phyloP scores from a whole-genome alignment of 2,797 vertebrate genomes.

The Microctenopoma steveboyesi region DNA sequence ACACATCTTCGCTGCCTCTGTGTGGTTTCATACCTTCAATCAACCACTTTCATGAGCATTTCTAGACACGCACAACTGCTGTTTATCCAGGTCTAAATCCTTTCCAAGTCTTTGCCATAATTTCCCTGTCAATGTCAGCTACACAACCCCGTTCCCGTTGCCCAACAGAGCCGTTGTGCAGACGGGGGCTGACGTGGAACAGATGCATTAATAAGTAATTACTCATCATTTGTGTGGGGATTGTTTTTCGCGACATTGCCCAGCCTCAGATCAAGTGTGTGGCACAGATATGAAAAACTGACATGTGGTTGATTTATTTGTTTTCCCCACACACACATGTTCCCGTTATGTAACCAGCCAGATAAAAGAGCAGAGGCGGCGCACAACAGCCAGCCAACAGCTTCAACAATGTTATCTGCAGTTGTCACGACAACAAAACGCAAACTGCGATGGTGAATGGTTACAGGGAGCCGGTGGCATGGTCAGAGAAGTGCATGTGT shows the following conservation, averaged over 20 bases:
- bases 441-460: neutral
- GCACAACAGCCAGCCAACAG: neutral
- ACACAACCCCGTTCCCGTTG: neutral
- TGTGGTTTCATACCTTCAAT: no score
- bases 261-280: neutral
- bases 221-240: neutral
- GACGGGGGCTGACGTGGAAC: neutral
- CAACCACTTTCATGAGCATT: no score
- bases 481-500: neutral
- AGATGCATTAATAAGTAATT: neutral
- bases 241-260: neutral
- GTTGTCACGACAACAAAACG: conserved; percentile 7
- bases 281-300: neutral
- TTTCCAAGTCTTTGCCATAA: no score
- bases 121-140: no score
- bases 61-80: no score
- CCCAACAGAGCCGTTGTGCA: neutral
- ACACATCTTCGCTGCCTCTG: no score
- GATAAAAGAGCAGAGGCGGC: neutral
- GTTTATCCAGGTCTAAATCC: no score
- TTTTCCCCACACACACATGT: neutral
- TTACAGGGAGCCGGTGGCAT: neutral
- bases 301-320: neutral
- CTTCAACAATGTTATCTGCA: conserved; percentile 10
- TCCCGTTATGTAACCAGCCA: neutral